Base-by-base conservation (phyloP, 1,140 invertebrate genomes). In the Teleopsis dalmanni region DNA sequence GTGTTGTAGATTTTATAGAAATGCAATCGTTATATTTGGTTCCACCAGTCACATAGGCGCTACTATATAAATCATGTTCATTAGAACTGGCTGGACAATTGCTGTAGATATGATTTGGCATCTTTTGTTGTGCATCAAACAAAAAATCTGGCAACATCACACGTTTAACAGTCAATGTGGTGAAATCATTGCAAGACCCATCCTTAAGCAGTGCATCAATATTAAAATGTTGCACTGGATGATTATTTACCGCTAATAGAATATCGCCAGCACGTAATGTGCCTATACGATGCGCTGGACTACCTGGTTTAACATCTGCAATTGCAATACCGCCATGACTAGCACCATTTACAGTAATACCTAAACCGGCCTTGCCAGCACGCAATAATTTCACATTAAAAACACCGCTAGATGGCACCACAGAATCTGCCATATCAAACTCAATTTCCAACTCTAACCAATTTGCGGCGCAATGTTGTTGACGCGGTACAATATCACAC, bases 361-460 rank as follows among this genome's bases (percentile, higher is more conserved):
- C 92, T 11, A 95, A 74, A 22, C 87, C 88, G 16, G 73, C 74
- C 5, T 75, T 76, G 50, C 78, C 82, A 16, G 82, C 81, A 61
- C 90, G 88, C 1, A 87, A 81, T 10, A 97, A 72, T 71, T 93
- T 90, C 0, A 96, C 90, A 48, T 85, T 87, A 62, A 94, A 95
- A 1, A 89, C 82, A 7, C 92, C 92, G 57, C 85, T 89, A 10
- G 86, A 85, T 2, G 91, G 89, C 43, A 94, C 86, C 16, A 95
- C 89, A 0, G 89, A 81, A 57, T 95, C 89, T n/a, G 88, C 85
- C 57, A 95, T 89, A 74, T 91, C 91, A 72, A 95, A 95, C 68
- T 95, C 91, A 4, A 88, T 80, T 48, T 85, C 80, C 14, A 83
- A 54, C 34, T 83, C 78, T 3, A 91, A 72, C 76, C 77, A 62